These are phyloP conservation scores for Condylostylus longicornis DNA, from an alignment of 1,140 invertebrate genomes.

Conservation along the genomic window DNA sequence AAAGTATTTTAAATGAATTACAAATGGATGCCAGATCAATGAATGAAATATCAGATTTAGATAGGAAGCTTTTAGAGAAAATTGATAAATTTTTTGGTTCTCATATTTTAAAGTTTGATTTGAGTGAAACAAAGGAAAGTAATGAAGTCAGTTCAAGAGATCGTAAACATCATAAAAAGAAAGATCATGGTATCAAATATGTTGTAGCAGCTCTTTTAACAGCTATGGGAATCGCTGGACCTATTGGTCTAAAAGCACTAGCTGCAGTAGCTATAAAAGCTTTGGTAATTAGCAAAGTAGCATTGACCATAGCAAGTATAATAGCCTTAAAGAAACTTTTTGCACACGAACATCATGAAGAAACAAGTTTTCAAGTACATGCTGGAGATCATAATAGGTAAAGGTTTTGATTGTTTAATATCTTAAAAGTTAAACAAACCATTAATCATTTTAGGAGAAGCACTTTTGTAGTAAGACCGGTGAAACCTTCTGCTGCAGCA, in stretches of 20 bases:
- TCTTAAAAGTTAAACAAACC: slow-evolving; percentile 31
- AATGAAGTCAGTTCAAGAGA: not conserved
- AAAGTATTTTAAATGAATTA: slow-evolving; percentile 18
- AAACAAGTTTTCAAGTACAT: slow-evolving; percentile 48
- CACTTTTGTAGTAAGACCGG: slow-evolving; percentile 42
- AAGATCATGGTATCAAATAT: slow-evolving; percentile 32
- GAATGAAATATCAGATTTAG: slow-evolving; percentile 16
- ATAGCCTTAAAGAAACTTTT: slow-evolving; percentile 53
- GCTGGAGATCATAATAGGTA: slow-evolving; percentile 45
- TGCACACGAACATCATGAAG: slow-evolving; percentile 41
- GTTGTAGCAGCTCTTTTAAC: slow-evolving; percentile 44
- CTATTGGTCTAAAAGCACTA: slow-evolving; percentile 41
- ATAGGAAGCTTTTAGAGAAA: slow-evolving; percentile 23
- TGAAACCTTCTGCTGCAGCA: slow-evolving; percentile 25
- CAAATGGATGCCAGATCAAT: slow-evolving; percentile 25
- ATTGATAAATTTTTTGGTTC: slow-evolving; percentile 25
- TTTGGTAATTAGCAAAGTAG: slow-evolving; percentile 49
- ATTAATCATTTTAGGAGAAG: slow-evolving; percentile 36
- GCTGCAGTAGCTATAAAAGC: slow-evolving; percentile 50
- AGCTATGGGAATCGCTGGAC: slow-evolving; percentile 45
- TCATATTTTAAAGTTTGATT: slow-evolving; percentile 24
- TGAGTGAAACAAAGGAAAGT: slow-evolving; percentile 12
- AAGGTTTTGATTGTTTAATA: slow-evolving; percentile 11
- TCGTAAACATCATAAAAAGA: slow-evolving; percentile 13
- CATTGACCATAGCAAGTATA: slow-evolving; percentile 48